phyloP scores from a whole-genome alignment of 2,113 vertebrate genomes.

The Ornithorhynchus anatinus region DNA sequence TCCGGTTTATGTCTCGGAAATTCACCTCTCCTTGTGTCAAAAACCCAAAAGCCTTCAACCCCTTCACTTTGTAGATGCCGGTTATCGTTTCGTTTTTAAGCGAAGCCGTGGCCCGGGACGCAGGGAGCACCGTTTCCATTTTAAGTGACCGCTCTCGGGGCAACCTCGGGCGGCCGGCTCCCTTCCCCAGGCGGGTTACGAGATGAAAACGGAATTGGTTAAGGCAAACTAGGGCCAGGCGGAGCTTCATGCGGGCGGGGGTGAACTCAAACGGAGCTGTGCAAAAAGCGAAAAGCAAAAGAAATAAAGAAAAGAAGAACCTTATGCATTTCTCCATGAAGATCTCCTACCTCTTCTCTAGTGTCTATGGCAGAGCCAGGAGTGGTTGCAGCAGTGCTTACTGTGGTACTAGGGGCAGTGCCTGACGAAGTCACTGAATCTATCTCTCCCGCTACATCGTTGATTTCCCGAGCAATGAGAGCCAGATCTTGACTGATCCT shows the following conservation, averaged over 20 bases:
- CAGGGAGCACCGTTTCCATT: constrained; percentile 34
- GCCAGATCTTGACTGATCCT: constrained; percentile 99
- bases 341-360: constrained; percentile 98
- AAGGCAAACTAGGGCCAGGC: constrained; percentile 59
- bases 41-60: not conserved
- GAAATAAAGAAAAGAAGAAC: constrained; percentile 88
- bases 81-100: constrained; percentile 14
- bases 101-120: constrained; percentile 41
- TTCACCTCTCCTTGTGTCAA: not conserved
- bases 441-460: constrained; percentile 98
- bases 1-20: not conserved
- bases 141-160: constrained; percentile 10
- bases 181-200: constrained; percentile 21
- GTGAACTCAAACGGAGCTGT: constrained; percentile 64
- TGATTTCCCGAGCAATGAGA: constrained; percentile 98
- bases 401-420: constrained; percentile 97
- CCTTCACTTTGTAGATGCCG: not conserved
- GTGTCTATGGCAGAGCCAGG: constrained; percentile 99
- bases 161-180: constrained; percentile 43
- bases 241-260: constrained; percentile 62
- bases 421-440: constrained; percentile 98
- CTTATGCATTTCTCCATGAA: constrained; percentile 92
- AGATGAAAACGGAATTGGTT: constrained; percentile 49
- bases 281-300: constrained; percentile 79
- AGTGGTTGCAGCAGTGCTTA: constrained; percentile 98